phyloP scores from a whole-genome alignment of 1,140 invertebrate genomes.

The Acromyrmex echinatior region DNA sequence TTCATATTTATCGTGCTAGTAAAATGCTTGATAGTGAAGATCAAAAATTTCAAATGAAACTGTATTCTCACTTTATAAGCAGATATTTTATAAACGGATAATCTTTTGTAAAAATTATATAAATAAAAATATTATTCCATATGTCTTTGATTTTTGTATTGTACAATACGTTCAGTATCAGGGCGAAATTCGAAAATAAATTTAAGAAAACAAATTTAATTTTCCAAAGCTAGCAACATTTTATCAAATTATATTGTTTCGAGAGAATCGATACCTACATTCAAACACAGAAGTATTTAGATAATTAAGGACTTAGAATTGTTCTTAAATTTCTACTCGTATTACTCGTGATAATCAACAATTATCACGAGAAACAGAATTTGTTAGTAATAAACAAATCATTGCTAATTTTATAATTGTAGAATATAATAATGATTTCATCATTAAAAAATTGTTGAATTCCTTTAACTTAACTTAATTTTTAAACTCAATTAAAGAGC shows the following conservation, averaged over 20 bases:
- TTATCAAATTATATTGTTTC: not conserved
- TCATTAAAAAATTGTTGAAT: not conserved
- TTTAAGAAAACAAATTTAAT: not conserved
- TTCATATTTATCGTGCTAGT: conserved; percentile 31
- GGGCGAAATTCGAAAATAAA: not conserved
- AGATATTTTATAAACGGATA: not conserved
- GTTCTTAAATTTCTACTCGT: not conserved
- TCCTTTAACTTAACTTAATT: not conserved
- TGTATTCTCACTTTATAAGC: not conserved
- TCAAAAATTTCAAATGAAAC: not conserved
- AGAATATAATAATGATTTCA: not conserved
- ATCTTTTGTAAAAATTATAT: not conserved
- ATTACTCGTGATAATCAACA: not conserved
- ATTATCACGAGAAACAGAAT: not conserved
- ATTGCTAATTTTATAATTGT: not conserved
- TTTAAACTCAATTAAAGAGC: too few species aligned
- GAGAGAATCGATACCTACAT: not conserved
- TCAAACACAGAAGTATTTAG: not conserved
- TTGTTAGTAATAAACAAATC: not conserved
- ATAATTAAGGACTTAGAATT: not conserved
- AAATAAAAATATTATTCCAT: not conserved
- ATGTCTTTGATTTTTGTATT: not conserved
- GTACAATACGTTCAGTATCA: not conserved
- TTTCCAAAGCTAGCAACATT: not conserved
- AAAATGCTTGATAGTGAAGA: conserved; percentile 1